phyloP scores from a whole-genome alignment of 2,113 vertebrate species.

The human (Homo sapiens) region GRCh38 chr2:133305001-133305500 shows the following conservation, averaged over 20 bases:
- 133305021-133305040: neutral
- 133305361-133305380: neutral
- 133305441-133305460: neutral
- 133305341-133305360: neutral
- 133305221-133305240: neutral
- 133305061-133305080: neutral
- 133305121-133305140: neutral
- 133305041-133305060: neutral
- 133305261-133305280: slow-evolving; percentile 1
- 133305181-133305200: neutral
- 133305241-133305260: neutral
- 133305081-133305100: neutral
- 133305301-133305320: neutral
- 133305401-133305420: neutral
- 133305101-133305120: neutral
- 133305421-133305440: neutral
- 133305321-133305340: neutral
- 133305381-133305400: neutral
- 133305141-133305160: neutral
- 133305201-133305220: neutral
- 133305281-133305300: neutral
- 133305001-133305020: neutral
- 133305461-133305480: neutral
- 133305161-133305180: neutral
- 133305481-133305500: neutral